Percentiles rank a stretch among this genome's conserved stretches.
Evolutionary conservation across 1,140 invertebrate genomes (phyloP).

Genomic region (Drosophila carrolli): DNA sequence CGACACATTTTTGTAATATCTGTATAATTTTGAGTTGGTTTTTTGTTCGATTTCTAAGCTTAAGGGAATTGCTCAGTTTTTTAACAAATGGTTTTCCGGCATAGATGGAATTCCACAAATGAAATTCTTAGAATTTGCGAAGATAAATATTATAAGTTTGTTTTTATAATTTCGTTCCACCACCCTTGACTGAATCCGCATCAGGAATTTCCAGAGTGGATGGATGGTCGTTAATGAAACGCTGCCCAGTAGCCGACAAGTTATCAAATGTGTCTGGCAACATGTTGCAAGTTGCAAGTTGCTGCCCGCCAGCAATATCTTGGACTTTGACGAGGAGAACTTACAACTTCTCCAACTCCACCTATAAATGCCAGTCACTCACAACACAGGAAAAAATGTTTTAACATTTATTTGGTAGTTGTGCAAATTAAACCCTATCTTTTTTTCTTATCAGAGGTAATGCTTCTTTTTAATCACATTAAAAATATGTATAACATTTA

Average conservation of each 20-base stretch:
- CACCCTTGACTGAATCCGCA: not conserved
- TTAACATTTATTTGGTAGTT: too few species aligned
- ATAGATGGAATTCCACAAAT: too few species aligned
- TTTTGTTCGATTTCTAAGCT: too few species aligned
- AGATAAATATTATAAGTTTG: too few species aligned
- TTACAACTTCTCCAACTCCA: not conserved
- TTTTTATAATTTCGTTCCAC: not conserved
- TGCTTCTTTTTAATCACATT: not conserved
- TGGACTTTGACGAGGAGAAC: conserved; percentile 33
- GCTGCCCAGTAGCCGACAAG: conserved; percentile 26
- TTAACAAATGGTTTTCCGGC: too few species aligned
- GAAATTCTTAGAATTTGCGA: too few species aligned
- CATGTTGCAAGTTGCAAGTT: conserved; percentile 34
- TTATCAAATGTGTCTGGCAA: conserved; percentile 64
- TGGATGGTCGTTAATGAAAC: conserved; percentile 13
- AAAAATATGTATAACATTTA: not conserved
- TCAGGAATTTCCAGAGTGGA: conserved; percentile 3
- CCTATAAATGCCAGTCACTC: conserved; percentile 2
- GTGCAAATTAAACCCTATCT: too few species aligned
- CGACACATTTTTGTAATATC: too few species aligned
- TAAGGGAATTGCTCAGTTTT: too few species aligned
- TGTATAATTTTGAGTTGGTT: too few species aligned
- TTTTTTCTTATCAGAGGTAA: too few species aligned
- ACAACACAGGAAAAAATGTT: not conserved
- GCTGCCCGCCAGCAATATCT: conserved; percentile 9